phyloP scores from a whole-genome alignment of 2,888 invertebrate genomes.

The Gastrophysa polygoni region DNA sequence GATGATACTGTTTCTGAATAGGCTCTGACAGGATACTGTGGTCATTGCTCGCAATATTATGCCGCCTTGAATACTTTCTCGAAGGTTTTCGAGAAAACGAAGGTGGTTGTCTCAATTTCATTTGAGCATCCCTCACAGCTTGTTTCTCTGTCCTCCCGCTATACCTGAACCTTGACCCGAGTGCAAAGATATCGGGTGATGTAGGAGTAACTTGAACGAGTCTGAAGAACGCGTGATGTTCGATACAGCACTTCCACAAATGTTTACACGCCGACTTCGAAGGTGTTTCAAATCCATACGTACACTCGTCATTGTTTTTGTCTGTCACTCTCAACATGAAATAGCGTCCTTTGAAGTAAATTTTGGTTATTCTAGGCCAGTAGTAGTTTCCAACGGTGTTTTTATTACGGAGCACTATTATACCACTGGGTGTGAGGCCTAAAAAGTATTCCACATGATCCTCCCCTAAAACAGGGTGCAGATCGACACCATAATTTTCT shows the following conservation, averaged over 20 bases:
- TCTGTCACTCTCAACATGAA: slow-evolving; percentile 96
- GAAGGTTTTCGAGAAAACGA: slow-evolving; percentile 70
- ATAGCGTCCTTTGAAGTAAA: slow-evolving; percentile 94
- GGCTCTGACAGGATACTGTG: slow-evolving; percentile 29
- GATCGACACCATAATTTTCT: slow-evolving; percentile 97
- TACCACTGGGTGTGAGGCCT: slow-evolving; percentile 91
- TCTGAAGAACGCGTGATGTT: slow-evolving; percentile 93
- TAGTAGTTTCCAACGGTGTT: slow-evolving; percentile 97
- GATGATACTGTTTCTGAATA: slow-evolving; percentile 30
- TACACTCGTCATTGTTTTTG: slow-evolving; percentile 94
- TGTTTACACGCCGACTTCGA: slow-evolving; percentile 93
- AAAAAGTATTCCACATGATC: slow-evolving; percentile 96
- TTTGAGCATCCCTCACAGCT: slow-evolving; percentile 61
- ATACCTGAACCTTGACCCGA: slow-evolving; percentile 76
- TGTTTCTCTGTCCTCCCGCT: slow-evolving; percentile 71
- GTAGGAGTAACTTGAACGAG: slow-evolving; percentile 82
- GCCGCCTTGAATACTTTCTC: slow-evolving; percentile 66
- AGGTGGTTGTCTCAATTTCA: slow-evolving; percentile 61
- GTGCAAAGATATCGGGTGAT: slow-evolving; percentile 75
- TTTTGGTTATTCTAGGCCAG: slow-evolving; percentile 97
- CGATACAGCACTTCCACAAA: slow-evolving; percentile 94
- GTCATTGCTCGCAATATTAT: slow-evolving; percentile 64
- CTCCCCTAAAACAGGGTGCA: slow-evolving; percentile 95
- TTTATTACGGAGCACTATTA: slow-evolving; percentile 92
- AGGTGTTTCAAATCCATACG: slow-evolving; percentile 95